Base-by-base conservation (phyloP, 2,888 invertebrate species). In the Drosophila acutilabella region DNA sequence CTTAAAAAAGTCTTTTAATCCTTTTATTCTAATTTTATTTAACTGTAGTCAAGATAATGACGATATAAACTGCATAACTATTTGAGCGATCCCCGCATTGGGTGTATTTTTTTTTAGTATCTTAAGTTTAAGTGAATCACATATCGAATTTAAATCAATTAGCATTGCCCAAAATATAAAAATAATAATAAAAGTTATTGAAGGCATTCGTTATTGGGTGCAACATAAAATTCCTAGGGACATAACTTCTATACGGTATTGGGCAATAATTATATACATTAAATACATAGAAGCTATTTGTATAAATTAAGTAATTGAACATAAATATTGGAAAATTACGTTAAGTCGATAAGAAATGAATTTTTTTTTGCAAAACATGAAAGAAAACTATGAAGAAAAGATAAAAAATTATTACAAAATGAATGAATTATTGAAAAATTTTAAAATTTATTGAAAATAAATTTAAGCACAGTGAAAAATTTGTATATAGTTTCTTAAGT, bases 121-220 rank as follows among this genome's bases (percentile, higher is more conserved):
- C 61, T 16, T 81, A 71, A 61, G 64, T 67, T 64, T 75, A 84
- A 79, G 87, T 65, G 82, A 80, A 82, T 74, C 88, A 91, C 90
- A 91, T 91, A 91, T 91, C 90, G 90, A 91, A 91, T 91, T 91
- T 91, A 91, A 89, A 89, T 78, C 80, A 86, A 90, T 87, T 81
- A 88, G 71, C 73, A 75, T 75, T 71, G 71, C 83, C 82, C 79
- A 72, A 61, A 60, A 51, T n/a, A 42, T 30, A 30, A 51, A 13
- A 13, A 36, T 13, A 64, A 67, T 40, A 47, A 51, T 20, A 50
- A 45, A 54, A 58, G 52, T 44, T 40, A 18, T 53, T 40, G 42
- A 40, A 13, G 4, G 69, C 30, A 45, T 50, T 44, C 42, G 23
- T 47, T 64, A 23, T 54, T 56, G 47, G 54, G 33, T 36, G 50